These are phyloP conservation scores for Pristionchus mayeri DNA, from an alignment of 2,888 invertebrate genomes.

Conservation along the genomic window DNA sequence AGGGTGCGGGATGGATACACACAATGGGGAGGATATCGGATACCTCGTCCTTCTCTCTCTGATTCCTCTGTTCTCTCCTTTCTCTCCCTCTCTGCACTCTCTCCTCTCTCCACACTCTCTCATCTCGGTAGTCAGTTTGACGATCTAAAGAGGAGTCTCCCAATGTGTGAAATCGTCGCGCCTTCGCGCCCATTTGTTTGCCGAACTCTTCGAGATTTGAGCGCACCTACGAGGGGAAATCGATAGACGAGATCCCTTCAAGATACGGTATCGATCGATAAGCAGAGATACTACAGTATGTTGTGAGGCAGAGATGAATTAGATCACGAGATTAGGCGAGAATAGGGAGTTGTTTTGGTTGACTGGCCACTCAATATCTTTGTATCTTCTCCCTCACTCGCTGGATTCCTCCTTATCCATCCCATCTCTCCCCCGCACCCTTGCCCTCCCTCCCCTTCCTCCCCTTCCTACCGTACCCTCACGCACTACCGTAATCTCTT, in stretches of 20 bases:
- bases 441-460: not conserved
- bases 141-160: conserved; percentile 35
- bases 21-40: conserved; percentile 21
- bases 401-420: not conserved
- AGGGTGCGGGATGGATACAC: not conserved
- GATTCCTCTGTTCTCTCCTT: not conserved
- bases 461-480: not conserved
- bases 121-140: conserved; percentile 36
- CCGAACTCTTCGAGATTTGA: conserved; percentile 26
- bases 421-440: conserved; percentile 14
- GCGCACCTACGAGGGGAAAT: not conserved
- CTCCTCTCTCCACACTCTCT: not conserved
- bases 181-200: conserved; percentile 22
- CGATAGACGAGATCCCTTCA: not conserved
- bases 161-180: conserved; percentile 34
- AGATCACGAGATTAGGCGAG: conserved; percentile 21
- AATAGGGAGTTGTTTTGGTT: conserved; percentile 9
- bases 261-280: not conserved
- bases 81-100: conserved; percentile 25
- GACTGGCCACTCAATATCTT: not conserved
- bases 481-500: conserved; percentile 39
- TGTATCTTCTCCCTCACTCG: conserved; percentile 26
- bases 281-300: not conserved
- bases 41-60: not conserved
- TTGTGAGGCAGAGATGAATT: conserved; percentile 24